Percentiles rank a stretch among this genome's conserved stretches.
phyloP scores from a whole-genome alignment of 53 echinoderm and acorn worm species.

The Luidia sarsii region DNA sequence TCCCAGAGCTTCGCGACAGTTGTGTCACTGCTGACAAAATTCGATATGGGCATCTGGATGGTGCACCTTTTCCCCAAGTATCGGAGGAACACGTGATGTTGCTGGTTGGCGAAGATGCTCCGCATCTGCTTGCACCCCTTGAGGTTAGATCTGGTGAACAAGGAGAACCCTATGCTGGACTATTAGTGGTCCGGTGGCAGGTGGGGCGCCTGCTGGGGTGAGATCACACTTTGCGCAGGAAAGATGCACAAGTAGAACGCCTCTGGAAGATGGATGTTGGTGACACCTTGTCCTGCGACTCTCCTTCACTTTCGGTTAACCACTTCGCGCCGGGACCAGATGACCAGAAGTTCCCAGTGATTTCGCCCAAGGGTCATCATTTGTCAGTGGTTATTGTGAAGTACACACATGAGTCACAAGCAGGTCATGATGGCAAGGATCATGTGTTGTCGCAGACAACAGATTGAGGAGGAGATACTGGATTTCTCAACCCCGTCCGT shows the following conservation, averaged over 20 bases:
- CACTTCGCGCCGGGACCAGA: too few species aligned
- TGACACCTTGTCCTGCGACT: too few species aligned
- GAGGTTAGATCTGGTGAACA: slow-evolving; percentile 19
- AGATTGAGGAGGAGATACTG: slow-evolving; percentile 44
- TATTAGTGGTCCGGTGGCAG: slow-evolving; percentile 39
- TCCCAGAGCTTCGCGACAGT: slow-evolving; percentile 20
- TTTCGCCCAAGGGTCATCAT: slow-evolving; percentile 38
- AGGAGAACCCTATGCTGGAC: slow-evolving; percentile 61
- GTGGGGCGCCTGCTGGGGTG: background rate
- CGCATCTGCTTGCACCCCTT: slow-evolving; percentile 56
- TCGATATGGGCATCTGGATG: slow-evolving; percentile 20
- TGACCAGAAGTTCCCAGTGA: slow-evolving; percentile 54
- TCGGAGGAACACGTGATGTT: slow-evolving; percentile 31
- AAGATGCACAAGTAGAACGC: slow-evolving; percentile 43
- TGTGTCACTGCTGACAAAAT: slow-evolving; percentile 29
- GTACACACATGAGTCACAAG: slow-evolving; percentile 33
- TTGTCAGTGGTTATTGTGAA: slow-evolving; percentile 20
- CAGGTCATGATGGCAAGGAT: slow-evolving; percentile 48
- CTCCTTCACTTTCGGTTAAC: too few species aligned
- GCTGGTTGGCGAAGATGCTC: slow-evolving; percentile 60
- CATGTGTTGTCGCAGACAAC: slow-evolving; percentile 37
- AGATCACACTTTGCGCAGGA: slow-evolving; percentile 14
- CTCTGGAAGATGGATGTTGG: slow-evolving; percentile 56
- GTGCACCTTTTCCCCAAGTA: slow-evolving; percentile 14
- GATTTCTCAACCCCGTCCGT: slow-evolving; percentile 21